Conservation (phyloP, 2,113 vertebrate species). For the Catharus minimus region DNA sequence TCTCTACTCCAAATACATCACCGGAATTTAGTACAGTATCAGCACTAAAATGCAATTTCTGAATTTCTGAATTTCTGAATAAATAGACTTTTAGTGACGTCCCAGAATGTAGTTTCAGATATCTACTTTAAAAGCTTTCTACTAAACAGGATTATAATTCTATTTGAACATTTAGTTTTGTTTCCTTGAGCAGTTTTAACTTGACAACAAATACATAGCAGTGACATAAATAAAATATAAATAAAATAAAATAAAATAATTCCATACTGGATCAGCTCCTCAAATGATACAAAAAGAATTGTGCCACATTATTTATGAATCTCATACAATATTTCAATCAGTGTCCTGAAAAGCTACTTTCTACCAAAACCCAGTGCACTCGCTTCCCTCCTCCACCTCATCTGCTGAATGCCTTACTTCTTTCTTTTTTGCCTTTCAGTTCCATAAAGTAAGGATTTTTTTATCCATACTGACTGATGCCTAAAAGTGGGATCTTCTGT, state of each 20-base stretch:
- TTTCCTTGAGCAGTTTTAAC: conserved; percentile 28
- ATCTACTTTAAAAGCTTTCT: conserved; percentile 15
- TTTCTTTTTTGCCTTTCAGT: background rate
- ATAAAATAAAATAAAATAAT: background rate
- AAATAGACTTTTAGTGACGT: conserved; percentile 45
- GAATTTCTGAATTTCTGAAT: conserved; percentile 53
- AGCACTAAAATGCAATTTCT: conserved; percentile 44
- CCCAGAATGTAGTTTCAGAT: conserved; percentile 29
- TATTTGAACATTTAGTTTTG: conserved; percentile 22
- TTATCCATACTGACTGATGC: background rate
- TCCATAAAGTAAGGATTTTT: background rate
- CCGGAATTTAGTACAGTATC: conserved; percentile 57
- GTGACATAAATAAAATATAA: background rate
- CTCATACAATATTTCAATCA: background rate
- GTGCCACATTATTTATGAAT: background rate
- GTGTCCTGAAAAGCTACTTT: background rate
- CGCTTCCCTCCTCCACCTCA: background rate
- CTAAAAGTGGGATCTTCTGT: background rate
- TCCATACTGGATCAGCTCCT: background rate
- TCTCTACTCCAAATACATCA: conserved; percentile 67
- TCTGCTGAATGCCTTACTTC: background rate
- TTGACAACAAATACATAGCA: background rate
- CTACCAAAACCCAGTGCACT: background rate
- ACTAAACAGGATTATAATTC: conserved; percentile 38
- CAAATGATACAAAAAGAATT: background rate